Conservation (phyloP, 2,888 invertebrate genomes). For the Andrena praecox region DNA sequence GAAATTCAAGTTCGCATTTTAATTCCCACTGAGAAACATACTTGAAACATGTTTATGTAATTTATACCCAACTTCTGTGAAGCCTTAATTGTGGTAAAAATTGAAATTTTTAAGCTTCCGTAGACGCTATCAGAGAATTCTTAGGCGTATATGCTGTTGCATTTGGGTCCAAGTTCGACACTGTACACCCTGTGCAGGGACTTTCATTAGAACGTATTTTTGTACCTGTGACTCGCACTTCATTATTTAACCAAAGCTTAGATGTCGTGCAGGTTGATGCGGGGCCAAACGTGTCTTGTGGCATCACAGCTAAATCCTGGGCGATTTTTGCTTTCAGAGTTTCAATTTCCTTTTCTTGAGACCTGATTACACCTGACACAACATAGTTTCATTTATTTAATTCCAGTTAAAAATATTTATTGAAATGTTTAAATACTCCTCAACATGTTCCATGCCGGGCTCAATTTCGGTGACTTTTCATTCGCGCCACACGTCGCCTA, state of each 20-base stretch:
- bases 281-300: conserved; percentile 89
- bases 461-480: neutral
- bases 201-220: conserved; percentile 82
- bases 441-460: neutral
- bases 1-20: conserved; percentile 24
- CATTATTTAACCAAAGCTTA: conserved; percentile 87
- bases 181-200: conserved; percentile 84
- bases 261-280: conserved; percentile 87
- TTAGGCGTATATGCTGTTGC: conserved; percentile 97
- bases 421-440: neutral
- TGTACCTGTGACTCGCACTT: conserved; percentile 80
- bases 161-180: conserved; percentile 93
- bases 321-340: conserved; percentile 96
- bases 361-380: conserved; percentile 90
- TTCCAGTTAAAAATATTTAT: neutral
- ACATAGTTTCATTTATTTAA: conserved; percentile 27
- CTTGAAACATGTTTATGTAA: conserved; percentile 73
- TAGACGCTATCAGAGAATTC: conserved; percentile 87
- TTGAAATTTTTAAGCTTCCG: conserved; percentile 85
- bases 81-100: conserved; percentile 54
- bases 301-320: conserved; percentile 97
- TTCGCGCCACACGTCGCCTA: too few species aligned
- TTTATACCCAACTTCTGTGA: conserved; percentile 70
- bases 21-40: conserved; percentile 68
- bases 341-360: conserved; percentile 96